Conservation (phyloP, 1,140 invertebrate species). For the Bathynomus jamesi region DNA sequence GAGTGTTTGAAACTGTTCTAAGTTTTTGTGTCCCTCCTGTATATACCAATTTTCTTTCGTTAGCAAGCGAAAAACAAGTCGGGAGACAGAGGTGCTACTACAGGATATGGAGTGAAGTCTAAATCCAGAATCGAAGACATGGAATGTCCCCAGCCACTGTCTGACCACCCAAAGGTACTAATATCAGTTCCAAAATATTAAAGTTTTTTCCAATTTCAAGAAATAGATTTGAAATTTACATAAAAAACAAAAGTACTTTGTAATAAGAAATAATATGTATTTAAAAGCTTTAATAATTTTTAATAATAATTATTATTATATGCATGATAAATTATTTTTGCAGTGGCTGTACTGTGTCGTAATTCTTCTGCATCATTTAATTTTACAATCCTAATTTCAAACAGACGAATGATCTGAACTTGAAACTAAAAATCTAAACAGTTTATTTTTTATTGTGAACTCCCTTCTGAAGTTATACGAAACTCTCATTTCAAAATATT, state of each 20-base stretch:
- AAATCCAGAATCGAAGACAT: not conserved
- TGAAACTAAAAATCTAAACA: no score
- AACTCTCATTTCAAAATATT: no score
- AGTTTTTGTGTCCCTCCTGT: no score
- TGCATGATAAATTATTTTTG: not conserved
- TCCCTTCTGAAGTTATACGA: no score
- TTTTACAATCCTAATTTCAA: not conserved
- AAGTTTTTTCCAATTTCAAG: not conserved
- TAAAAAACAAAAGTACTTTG: not conserved
- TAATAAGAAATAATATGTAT: not conserved
- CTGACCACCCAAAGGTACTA: not conserved
- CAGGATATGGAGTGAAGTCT: not conserved
- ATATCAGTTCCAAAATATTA: no score
- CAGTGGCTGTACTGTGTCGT: not conserved
- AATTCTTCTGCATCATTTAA: not conserved
- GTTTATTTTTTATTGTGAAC: no score
- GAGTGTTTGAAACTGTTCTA: no score
- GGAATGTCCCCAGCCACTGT: not conserved
- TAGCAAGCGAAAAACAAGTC: not conserved
- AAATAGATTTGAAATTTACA: not conserved
- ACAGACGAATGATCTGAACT: not conserved
- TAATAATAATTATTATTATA: not conserved
- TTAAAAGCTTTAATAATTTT: not conserved
- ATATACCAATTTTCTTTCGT: no score
- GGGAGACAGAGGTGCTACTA: not conserved